phyloP scores from a whole-genome alignment of 1,140 invertebrate genomes.

The Scaptomyza hsui region DNA sequence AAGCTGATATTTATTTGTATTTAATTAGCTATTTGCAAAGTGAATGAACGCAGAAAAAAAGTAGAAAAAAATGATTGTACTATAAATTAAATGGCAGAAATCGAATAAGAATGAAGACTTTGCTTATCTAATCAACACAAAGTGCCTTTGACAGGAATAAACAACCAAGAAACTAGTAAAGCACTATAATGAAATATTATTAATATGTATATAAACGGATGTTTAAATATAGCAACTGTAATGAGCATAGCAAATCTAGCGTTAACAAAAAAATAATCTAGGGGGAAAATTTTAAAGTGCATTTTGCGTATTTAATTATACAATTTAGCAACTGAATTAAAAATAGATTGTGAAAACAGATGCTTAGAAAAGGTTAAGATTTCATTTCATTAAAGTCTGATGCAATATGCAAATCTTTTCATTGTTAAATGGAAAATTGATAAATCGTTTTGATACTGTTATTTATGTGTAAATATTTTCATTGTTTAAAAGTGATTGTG shows the following conservation, averaged over 20 bases:
- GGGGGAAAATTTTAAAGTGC: no score
- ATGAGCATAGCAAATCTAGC: not conserved
- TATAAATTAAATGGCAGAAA: conserved; percentile 26
- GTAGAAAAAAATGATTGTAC: conserved; percentile 26
- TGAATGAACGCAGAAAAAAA: conserved; percentile 72
- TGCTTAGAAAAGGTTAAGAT: not conserved
- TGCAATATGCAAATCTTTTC: not conserved
- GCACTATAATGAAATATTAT: not conserved
- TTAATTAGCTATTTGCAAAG: conserved; percentile 56
- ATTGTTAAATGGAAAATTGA: not conserved
- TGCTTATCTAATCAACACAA: conserved; percentile 30
- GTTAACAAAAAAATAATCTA: not conserved
- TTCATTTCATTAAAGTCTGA: not conserved
- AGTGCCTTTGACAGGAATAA: not conserved
- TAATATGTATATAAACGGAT: not conserved
- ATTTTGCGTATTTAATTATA: no score
- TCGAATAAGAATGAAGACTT: conserved; percentile 3
- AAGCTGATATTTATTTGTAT: conserved; percentile 29
- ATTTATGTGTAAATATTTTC: not conserved
- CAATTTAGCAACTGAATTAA: not conserved
- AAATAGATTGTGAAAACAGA: not conserved
- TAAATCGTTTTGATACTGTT: not conserved
- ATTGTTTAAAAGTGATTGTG: no score
- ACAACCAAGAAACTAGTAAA: not conserved
- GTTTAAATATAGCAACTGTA: not conserved